A percentile compares a stretch with the other conserved stretches of the same genome.
phyloP scores from a whole-genome alignment of 2,888 invertebrate genomes.

The Dasysyrphus tricinctus region DNA sequence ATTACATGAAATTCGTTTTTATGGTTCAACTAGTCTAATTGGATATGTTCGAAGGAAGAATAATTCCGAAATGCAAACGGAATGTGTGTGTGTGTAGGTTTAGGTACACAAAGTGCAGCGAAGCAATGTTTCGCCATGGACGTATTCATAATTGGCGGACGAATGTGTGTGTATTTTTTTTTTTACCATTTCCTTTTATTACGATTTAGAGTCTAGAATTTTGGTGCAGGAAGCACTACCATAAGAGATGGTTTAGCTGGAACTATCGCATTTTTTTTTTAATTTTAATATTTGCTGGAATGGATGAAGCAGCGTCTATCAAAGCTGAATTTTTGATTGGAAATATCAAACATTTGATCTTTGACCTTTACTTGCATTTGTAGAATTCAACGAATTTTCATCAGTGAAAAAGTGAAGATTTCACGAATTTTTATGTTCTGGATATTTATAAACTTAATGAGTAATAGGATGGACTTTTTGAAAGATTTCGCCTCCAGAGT shows the following conservation, averaged over 20 bases:
- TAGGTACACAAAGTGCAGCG: conserved; percentile 42
- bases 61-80: conserved; percentile 61
- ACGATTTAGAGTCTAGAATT: neutral
- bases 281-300: neutral
- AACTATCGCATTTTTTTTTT: neutral
- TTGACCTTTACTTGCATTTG: neutral
- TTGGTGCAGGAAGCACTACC: neutral
- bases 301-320: neutral
- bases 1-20: conserved; percentile 73
- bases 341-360: neutral
- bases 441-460: too few species aligned
- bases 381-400: neutral
- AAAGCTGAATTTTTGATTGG: neutral
- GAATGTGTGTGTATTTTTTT: conserved; percentile 7
- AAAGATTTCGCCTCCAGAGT: too few species aligned
- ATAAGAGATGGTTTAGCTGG: neutral
- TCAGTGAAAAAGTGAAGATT: neutral
- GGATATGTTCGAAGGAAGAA: conserved; percentile 72
- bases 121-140: conserved; percentile 13
- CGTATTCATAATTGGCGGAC: conserved; percentile 30
- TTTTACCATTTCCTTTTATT: neutral
- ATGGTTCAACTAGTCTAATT: conserved; percentile 75
- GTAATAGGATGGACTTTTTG: too few species aligned
- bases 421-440: too few species aligned
- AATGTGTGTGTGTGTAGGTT: conserved; percentile 3